A percentile compares a stretch with the other conserved stretches of the same genome.
These are phyloP conservation scores for Drosophila biarmipes DNA, from an alignment of 1,140 invertebrate genomes.

Conservation along the genomic window DNA sequence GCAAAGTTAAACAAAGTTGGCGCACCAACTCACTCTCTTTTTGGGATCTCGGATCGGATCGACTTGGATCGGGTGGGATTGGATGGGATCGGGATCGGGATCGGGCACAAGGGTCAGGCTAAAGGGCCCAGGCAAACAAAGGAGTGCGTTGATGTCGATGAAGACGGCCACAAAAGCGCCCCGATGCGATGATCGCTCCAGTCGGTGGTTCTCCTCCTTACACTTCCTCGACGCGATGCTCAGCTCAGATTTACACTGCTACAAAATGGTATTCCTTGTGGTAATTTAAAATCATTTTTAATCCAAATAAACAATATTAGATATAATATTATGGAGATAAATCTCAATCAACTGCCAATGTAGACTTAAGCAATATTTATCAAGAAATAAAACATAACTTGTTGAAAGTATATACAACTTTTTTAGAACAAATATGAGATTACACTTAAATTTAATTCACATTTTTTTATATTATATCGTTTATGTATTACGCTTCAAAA, in stretches of 20 bases:
- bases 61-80: background rate
- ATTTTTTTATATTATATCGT: too few species aligned
- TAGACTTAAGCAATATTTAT: too few species aligned
- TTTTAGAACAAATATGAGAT: too few species aligned
- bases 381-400: too few species aligned
- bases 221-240: slow-evolving; percentile 4
- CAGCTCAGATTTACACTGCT: background rate
- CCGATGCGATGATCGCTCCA: slow-evolving; percentile 74
- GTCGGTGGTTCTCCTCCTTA: slow-evolving; percentile 38
- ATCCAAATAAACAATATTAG: too few species aligned
- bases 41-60: slow-evolving; percentile 2
- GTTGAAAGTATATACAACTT: too few species aligned
- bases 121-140: slow-evolving; percentile 38
- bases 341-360: too few species aligned
- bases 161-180: slow-evolving; percentile 74
- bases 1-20: slow-evolving; percentile 77
- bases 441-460: too few species aligned
- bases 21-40: slow-evolving; percentile 54
- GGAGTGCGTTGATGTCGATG: slow-evolving; percentile 57
- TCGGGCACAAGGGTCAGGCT: slow-evolving; percentile 24
- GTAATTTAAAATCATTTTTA: too few species aligned
- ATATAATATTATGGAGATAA: too few species aligned
- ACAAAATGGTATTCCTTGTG: background rate
- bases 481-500: too few species aligned
- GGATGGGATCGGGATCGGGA: slow-evolving; percentile 30